A percentile compares a stretch with the other conserved stretches of the same genome.
These are phyloP conservation scores for Phalacrocorax brasilianus DNA, from an alignment of 2,113 vertebrate species.

Conservation along the genomic window DNA sequence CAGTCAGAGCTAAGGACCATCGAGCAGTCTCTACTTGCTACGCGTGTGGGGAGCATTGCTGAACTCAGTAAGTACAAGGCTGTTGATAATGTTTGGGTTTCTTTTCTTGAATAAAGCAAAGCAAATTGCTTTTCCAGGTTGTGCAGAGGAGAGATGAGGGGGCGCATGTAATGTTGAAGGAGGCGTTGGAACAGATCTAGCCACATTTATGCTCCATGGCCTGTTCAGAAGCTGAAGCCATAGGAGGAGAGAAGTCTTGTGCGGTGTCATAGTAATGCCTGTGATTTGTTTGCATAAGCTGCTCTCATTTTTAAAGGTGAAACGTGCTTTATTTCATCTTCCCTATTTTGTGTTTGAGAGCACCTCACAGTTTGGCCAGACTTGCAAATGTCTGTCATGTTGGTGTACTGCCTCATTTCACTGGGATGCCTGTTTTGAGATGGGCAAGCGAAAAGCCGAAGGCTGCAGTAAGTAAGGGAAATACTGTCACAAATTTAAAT, in stretches of 20 bases:
- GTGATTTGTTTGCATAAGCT: background rate
- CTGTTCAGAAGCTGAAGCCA: background rate
- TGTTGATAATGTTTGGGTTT: background rate
- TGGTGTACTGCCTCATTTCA: background rate
- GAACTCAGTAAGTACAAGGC: constrained; percentile 91
- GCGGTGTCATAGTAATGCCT: background rate
- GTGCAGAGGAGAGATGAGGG: background rate
- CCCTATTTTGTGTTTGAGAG: rapidly evolving
- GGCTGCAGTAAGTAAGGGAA: background rate
- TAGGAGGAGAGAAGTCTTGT: background rate
- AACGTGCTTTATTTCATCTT: background rate
- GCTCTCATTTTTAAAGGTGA: background rate
- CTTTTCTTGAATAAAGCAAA: background rate
- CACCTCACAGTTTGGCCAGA: background rate
- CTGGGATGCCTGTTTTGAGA: background rate
- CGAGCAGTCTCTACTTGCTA: constrained; percentile 94
- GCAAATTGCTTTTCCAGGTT: background rate
- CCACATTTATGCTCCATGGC: background rate
- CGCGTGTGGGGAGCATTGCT: constrained; percentile 92
- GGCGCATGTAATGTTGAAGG: background rate
- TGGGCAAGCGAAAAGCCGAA: background rate
- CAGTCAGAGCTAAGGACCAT: constrained; percentile 92
- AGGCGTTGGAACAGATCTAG: background rate
- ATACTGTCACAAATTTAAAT: background rate
- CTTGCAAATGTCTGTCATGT: background rate